Conservation (phyloP, 2,797 vertebrate genomes). For the Pseudochirops cupreus region DNA sequence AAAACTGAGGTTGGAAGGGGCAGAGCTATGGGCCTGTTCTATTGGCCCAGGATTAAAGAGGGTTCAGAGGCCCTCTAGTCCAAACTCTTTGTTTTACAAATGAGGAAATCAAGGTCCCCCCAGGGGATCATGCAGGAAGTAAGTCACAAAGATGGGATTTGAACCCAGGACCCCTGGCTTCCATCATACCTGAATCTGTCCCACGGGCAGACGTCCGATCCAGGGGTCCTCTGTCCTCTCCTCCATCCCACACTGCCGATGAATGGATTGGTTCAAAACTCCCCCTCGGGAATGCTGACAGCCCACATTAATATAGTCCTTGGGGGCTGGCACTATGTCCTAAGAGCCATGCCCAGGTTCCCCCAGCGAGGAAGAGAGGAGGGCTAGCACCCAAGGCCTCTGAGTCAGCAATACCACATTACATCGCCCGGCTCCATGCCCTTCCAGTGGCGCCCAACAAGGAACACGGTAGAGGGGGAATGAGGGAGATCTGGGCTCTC, state of each 20-base stretch:
- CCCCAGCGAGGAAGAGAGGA: slow-evolving; percentile 15
- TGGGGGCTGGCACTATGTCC: background rate
- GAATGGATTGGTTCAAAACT: too few relatives aligned
- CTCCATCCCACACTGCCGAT: too few relatives aligned
- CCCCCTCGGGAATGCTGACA: too few relatives aligned
- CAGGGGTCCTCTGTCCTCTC: background rate
- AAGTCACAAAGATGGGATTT: background rate
- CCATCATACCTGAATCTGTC: too few relatives aligned
- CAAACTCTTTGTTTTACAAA: background rate
- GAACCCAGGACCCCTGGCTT: background rate
- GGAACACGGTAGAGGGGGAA: too few relatives aligned
- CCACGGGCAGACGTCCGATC: too few relatives aligned
- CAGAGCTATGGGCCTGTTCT: background rate
- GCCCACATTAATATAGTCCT: too few relatives aligned
- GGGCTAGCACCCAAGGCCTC: background rate
- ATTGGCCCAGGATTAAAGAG: background rate
- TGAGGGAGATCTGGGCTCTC: too few relatives aligned
- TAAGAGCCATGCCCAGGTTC: background rate
- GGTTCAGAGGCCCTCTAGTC: background rate
- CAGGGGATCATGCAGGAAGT: background rate
- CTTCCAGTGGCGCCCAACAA: too few relatives aligned
- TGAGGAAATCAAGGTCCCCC: background rate
- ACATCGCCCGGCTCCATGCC: too few relatives aligned
- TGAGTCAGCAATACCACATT: too few relatives aligned
- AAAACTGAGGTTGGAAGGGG: background rate